Conservation (phyloP, 2,113 vertebrate species). For the Hemicordylus capensis region DNA sequence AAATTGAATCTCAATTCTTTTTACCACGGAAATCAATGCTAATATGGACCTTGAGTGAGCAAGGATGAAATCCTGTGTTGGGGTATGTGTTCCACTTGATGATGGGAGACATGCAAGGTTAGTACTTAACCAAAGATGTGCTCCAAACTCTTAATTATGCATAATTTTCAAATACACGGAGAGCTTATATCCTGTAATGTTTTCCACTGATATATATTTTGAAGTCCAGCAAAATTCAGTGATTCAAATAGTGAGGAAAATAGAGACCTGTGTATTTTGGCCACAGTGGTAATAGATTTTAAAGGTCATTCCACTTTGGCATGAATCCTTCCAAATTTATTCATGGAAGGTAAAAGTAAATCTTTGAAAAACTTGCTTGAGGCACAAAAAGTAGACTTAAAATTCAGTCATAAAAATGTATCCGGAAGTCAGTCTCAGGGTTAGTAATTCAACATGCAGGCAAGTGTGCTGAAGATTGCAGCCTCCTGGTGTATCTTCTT, state of each 20-base stretch:
- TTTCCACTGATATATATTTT: background rate
- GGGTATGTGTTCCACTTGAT: background rate
- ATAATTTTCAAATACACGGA: background rate
- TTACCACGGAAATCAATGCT: background rate
- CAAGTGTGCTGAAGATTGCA: background rate
- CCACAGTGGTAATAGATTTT: background rate
- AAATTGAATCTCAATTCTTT: background rate
- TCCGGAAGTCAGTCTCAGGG: no score
- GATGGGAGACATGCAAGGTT: background rate
- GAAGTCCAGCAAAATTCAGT: background rate
- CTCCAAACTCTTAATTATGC: background rate
- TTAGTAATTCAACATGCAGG: background rate
- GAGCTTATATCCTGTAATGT: background rate
- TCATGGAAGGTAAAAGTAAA: constrained; percentile 25
- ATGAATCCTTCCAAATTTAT: background rate
- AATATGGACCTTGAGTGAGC: background rate
- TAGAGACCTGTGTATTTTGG: background rate
- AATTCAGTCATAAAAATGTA: background rate
- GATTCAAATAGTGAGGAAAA: background rate
- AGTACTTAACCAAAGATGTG: background rate
- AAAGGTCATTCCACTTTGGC: background rate
- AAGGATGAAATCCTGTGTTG: background rate
- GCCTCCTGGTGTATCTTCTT: no score
- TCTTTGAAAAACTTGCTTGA: background rate
- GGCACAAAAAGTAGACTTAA: background rate